Base-by-base conservation (phyloP, 2,888 invertebrate species). In the Eueremaeus valkanovi region DNA sequence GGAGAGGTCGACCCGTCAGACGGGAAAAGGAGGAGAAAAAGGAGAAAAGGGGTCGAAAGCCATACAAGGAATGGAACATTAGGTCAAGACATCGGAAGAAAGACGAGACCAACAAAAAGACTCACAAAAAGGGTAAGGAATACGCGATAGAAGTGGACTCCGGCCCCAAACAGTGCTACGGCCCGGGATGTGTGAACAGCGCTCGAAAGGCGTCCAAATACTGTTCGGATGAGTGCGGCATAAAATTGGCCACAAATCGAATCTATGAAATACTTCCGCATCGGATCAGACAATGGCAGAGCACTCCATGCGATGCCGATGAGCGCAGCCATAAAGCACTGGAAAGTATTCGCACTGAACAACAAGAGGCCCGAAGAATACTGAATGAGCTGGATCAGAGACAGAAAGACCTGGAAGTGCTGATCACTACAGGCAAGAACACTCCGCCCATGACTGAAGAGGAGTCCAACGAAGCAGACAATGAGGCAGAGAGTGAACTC, bases 221-320 rank as follows among this genome's bases (percentile, higher is more conserved):
- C 82, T 98, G 98, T 82, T 91, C 92, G 9, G 90, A 95, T 79
- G 89, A 90, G 79, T 98, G 97, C 83, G 97, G 97, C 0, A 87
- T 94, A 81, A 89, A 90, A 81, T 86, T 98, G 33, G 96, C 97
- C 0, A 90, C 91, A 0, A 79, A 79, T 78, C 83, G 85, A 21
- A 83, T 85, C 13, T 83, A 83, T 79, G 83, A 90, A 87, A 89
- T 93, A n/a, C 83, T 94, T 18, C 94, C 95, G 0, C 90, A 91
- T 80, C 88, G 96, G 13, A 90, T 97, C 76, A 94, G 95, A 82
- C 95, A 96, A 83, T 96, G 96, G 95, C 90, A 92, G 27, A 85
- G 93, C 27, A 90, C 91, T 2, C 88, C 91, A 0, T 94, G 93
- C 81, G 87, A 89, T 24, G 94, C 95, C 0, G 96, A 96, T 82